phyloP scores from a whole-genome alignment of 1,140 invertebrate genomes.

The Drosophila repleta region DNA sequence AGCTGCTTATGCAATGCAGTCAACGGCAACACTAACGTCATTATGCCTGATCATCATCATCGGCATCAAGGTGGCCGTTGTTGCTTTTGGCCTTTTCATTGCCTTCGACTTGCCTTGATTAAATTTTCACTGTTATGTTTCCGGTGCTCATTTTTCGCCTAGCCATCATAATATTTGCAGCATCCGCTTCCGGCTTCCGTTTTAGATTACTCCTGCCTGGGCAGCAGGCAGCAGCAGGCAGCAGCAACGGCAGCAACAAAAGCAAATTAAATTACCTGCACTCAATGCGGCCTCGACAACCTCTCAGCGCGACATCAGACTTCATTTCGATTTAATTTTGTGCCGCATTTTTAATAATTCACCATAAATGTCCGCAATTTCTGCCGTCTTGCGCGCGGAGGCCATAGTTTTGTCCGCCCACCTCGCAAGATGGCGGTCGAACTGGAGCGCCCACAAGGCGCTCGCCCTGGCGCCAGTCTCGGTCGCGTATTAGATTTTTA shows the following conservation, averaged over 20 bases:
- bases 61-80: constrained; percentile 3
- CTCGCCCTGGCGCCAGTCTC: constrained; percentile 67
- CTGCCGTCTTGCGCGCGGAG: constrained; percentile 5
- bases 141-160: constrained; percentile 56
- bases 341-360: constrained; percentile 80
- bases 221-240: neutral
- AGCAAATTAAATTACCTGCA: constrained; percentile 72
- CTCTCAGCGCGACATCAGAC: constrained; percentile 39
- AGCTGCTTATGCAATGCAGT: constrained; percentile 75
- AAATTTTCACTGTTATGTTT: constrained; percentile 78
- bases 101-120: constrained; percentile 74
- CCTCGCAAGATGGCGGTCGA: constrained; percentile 22
- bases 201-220: constrained; percentile 60
- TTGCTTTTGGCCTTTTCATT: constrained; percentile 17
- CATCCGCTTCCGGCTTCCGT: constrained; percentile 78
- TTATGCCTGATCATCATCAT: neutral
- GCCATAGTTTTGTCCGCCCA: constrained; percentile 37
- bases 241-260: constrained; percentile 19
- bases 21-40: constrained; percentile 22
- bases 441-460: constrained; percentile 24
- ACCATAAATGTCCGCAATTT: constrained; percentile 75
- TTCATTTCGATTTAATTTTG: constrained; percentile 75
- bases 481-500: constrained; percentile 80
- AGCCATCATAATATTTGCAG: constrained; percentile 70
- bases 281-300: constrained; percentile 37